Evolutionary conservation across 2,888 invertebrate genomes (phyloP).

Genomic region (Folsomia candida): DNA sequence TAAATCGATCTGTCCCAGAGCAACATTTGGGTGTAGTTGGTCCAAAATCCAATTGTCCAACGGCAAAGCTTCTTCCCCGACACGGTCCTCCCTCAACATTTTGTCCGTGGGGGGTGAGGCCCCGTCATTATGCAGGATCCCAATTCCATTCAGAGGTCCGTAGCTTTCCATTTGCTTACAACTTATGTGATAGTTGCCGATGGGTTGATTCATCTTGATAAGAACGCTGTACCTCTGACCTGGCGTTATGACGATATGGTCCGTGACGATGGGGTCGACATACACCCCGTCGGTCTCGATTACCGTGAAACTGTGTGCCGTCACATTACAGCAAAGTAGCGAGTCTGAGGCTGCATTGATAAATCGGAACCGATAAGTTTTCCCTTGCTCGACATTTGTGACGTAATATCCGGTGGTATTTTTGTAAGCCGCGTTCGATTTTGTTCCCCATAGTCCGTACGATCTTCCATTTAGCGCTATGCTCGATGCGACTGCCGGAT

Average conservation of each 20-base stretch:
- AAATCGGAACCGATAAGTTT: slow-evolving; percentile 34
- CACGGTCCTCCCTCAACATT: background rate
- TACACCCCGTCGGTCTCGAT: slow-evolving; percentile 41
- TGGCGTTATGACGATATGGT: slow-evolving; percentile 25
- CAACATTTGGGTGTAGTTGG: slow-evolving; percentile 24
- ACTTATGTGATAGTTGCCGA: slow-evolving; percentile 29
- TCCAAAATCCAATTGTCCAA: slow-evolving; percentile 32
- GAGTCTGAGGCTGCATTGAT: slow-evolving; percentile 35
- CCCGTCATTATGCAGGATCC: slow-evolving; percentile 26
- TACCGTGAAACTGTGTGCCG: slow-evolving; percentile 25
- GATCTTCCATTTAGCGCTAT: slow-evolving; percentile 37
- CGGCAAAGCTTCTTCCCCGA: slow-evolving; percentile 11
- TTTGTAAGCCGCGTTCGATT: background rate
- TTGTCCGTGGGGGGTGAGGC: slow-evolving; percentile 12
- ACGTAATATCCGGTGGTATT: slow-evolving; percentile 19
- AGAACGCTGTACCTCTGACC: slow-evolving; percentile 37
- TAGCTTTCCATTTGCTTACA: slow-evolving; percentile 24
- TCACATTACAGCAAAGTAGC: slow-evolving; percentile 26
- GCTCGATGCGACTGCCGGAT: slow-evolving; percentile 19
- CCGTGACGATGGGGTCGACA: slow-evolving; percentile 17
- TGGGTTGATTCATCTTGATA: slow-evolving; percentile 27
- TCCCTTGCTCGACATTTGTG: slow-evolving; percentile 25
- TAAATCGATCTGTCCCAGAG: slow-evolving; percentile 28
- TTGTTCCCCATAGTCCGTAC: slow-evolving; percentile 22
- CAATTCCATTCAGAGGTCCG: slow-evolving; percentile 34